These are phyloP conservation scores for Pluvialis apricaria DNA, from an alignment of 2,113 vertebrate species.

Conservation along the genomic window DNA sequence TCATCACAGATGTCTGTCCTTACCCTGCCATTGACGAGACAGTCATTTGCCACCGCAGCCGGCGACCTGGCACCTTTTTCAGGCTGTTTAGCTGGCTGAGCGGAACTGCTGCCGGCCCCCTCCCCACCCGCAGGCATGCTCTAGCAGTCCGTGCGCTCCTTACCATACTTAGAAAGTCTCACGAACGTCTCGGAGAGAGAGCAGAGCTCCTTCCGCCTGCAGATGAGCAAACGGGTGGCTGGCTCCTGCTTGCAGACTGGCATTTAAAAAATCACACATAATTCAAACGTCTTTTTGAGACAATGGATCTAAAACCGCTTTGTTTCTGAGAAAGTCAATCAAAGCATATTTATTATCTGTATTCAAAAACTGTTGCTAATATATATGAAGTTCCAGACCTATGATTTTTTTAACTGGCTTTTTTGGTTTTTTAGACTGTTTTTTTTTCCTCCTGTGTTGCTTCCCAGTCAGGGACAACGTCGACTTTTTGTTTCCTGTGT, in stretches of 20 bases:
- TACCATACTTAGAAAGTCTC: neutral
- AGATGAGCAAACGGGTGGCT: neutral
- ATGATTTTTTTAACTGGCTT: neutral
- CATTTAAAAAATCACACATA: accelerated
- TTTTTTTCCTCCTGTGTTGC: accelerated
- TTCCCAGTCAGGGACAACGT: neutral
- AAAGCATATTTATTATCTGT: neutral
- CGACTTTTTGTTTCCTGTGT: neutral
- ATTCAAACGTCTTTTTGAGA: neutral
- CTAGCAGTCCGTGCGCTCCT: neutral
- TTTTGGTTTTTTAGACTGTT: neutral
- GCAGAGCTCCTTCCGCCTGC: neutral
- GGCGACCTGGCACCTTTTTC: neutral
- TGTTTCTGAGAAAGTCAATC: neutral
- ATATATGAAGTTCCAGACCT: neutral
- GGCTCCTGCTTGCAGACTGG: neutral
- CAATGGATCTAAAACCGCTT: neutral
- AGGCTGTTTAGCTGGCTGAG: neutral
- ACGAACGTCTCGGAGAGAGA: neutral
- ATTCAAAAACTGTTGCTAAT: neutral
- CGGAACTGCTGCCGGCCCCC: neutral
- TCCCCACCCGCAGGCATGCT: neutral
- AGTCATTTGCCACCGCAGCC: neutral
- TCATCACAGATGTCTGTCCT: neutral
- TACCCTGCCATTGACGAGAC: neutral